These are phyloP conservation scores for Leontopithecus rosalia DNA, from an alignment of 2,797 vertebrate species.

Conservation along the genomic window DNA sequence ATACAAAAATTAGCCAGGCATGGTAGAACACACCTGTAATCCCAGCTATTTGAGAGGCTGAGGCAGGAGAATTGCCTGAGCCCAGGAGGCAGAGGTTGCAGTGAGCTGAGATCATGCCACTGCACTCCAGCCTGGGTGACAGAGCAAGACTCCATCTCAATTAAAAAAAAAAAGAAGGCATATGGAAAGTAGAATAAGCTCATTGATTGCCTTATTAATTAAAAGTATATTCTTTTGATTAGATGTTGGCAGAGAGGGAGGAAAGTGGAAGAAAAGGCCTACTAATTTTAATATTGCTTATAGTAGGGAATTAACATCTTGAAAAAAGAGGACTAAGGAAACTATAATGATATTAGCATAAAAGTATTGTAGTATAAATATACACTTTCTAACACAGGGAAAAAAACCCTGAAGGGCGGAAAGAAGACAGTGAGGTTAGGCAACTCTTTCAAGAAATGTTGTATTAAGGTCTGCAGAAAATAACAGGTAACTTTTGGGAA, in stretches of 20 bases:
- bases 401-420: background rate
- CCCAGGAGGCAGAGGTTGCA: background rate
- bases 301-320: background rate
- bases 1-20: background rate
- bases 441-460: background rate
- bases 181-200: background rate
- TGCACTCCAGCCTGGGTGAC: background rate
- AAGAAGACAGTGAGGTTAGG: background rate
- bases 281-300: background rate
- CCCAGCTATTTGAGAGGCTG: background rate
- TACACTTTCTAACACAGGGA: background rate
- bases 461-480: background rate
- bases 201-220: background rate
- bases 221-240: background rate
- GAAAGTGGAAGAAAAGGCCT: background rate
- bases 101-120: too few relatives aligned
- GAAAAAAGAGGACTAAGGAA: background rate
- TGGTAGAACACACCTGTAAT: background rate
- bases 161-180: background rate
- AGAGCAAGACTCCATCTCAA: background rate
- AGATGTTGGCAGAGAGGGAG: background rate
- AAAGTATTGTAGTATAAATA: background rate
- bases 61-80: background rate
- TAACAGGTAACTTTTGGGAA: background rate
- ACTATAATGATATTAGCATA: background rate